These are phyloP conservation scores for Tamias sibiricus DNA, from an alignment of 2,113 vertebrate species.

Conservation along the genomic window DNA sequence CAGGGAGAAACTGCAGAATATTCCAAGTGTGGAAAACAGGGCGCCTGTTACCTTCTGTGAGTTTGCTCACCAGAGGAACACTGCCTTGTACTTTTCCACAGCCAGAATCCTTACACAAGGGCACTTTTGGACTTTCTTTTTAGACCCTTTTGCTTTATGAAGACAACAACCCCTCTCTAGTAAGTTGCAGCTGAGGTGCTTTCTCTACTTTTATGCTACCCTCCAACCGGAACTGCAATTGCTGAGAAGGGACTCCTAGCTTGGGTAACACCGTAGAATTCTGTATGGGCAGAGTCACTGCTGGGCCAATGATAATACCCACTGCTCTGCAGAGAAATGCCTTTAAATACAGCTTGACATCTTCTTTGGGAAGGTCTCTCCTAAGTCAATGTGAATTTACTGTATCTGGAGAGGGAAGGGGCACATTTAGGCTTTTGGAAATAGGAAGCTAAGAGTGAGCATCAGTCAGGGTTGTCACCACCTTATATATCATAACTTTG, in stretches of 20 bases:
- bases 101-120: too few species aligned
- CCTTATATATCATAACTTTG: background rate
- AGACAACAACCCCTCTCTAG: background rate
- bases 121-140: background rate
- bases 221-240: background rate
- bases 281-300: background rate
- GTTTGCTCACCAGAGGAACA: too few species aligned
- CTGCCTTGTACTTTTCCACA: too few species aligned
- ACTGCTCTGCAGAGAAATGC: background rate
- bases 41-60: too few species aligned
- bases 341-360: background rate
- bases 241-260: background rate
- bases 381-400: slow-evolving; percentile 59
- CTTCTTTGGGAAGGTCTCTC: slow-evolving; percentile 65
- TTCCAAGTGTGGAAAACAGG: too few species aligned
- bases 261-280: background rate
- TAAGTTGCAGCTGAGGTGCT: background rate
- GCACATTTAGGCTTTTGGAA: slow-evolving; percentile 68
- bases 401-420: slow-evolving; percentile 62
- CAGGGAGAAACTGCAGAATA: too few species aligned
- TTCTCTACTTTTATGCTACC: background rate
- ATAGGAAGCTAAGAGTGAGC: slow-evolving; percentile 66
- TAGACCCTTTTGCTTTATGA: background rate
- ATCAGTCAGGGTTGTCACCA: slow-evolving; percentile 70
- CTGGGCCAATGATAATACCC: background rate